Evolutionary conservation across 2,797 vertebrate species (phyloP), one percentile per base, ranked within the genome.

Genomic region (Eulemur mongoz): DNA sequence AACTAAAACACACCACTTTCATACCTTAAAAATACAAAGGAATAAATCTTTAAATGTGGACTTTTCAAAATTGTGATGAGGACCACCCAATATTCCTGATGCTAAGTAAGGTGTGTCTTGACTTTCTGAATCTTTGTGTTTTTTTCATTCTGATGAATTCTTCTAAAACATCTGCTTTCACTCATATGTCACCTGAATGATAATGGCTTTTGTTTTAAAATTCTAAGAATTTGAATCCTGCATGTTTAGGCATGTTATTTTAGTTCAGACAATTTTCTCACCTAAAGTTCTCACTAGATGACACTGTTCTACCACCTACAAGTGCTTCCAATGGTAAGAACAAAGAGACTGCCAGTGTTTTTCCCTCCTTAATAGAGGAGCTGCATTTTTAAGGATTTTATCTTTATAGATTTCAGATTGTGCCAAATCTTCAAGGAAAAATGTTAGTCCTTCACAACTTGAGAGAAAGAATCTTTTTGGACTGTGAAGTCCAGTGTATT

Each of bases 281-380:
- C 43, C 78, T 85, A 57, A 69, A 92, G 0, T 70, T 96, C 81
- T 96, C 94, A 96, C 92, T 97, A 97, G 95, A 73, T 96, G 97
- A 96, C 93, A 97, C 83, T 94, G 61, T 97, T 94, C 69, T 89
- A 70, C 84, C 81, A 89, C 20, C 23, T 69, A 35, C 22, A 91
- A 89, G 23, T 13, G 61, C n/a, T 57, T 88, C 45, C 27, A 40
- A 12, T 11, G 79, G 1, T 6, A 57, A 38, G 5, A n/a, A 25
- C 14, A 52, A 76, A 35, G 35, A 67, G 50, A 50, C 20, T 35
- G 54, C 20, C n/a, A 32, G 1, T 27, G 14, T 0, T 43, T 67
- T 50, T 45, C 59, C 32, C 10, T 87, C 70, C 45, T 23, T 75
- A 50, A 63, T 35, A 83, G 70, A 87, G n/a, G 50, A 67, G 7